Evolutionary conservation across 1,140 invertebrate genomes (phyloP).

Genomic region (Galleria mellonella): DNA sequence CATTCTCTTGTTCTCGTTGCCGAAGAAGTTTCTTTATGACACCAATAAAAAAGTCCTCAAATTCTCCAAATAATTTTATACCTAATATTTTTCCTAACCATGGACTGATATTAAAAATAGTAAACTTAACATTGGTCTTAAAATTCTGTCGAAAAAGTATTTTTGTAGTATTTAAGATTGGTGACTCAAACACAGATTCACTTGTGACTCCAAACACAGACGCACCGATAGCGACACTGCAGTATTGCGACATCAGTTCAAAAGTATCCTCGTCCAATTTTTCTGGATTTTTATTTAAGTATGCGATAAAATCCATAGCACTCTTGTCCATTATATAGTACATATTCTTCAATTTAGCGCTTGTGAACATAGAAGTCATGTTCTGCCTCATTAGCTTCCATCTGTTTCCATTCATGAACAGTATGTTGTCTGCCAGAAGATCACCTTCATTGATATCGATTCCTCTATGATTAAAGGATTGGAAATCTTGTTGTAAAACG

Average conservation of each 20-base stretch:
- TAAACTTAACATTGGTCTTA: conserved; percentile 12
- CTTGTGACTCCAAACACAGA: conserved; percentile 30
- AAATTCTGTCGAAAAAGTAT: conserved; percentile 15
- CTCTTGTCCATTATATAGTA: conserved; percentile 51
- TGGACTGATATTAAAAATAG: conserved; percentile 1
- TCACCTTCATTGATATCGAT: conserved; percentile 42
- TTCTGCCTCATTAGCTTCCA: conserved; percentile 59
- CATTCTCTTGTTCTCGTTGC: conserved; percentile 18
- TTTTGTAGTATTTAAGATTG: conserved; percentile 24
- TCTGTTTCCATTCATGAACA: conserved; percentile 44
- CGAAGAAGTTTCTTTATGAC: conserved; percentile 31
- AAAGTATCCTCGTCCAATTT: conserved; percentile 2
- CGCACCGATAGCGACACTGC: conserved; percentile 22
- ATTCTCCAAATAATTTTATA: conserved; percentile 9
- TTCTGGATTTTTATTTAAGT: conserved; percentile 17
- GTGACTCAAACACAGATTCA: conserved; percentile 20
- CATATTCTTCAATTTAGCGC: conserved; percentile 60
- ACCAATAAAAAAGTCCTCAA: conserved; percentile 18
- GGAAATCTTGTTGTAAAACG: conserved; percentile 71
- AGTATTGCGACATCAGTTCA: conserved; percentile 10
- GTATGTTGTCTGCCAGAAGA: conserved; percentile 43
- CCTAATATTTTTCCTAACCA: background rate
- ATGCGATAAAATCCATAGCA: conserved; percentile 26
- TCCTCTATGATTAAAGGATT: conserved; percentile 53
- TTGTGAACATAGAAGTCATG: conserved; percentile 49